These are phyloP conservation scores for Caenorhabditis doughertyi DNA, from an alignment of 2,888 invertebrate genomes.

Conservation along the genomic window DNA sequence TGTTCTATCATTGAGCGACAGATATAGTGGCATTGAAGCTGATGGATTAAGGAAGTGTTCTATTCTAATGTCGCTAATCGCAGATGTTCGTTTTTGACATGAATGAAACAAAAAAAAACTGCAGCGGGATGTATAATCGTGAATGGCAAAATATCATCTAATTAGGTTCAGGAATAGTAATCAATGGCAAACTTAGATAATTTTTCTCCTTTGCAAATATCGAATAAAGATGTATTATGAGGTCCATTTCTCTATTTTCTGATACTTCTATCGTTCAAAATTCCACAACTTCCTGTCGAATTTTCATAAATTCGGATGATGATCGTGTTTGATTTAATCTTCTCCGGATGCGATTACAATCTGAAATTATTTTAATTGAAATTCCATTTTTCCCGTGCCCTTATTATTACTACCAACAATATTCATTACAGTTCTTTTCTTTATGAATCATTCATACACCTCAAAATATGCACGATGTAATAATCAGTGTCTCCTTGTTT, in stretches of 20 bases:
- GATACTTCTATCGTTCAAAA: too few species aligned
- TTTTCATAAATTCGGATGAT: too few species aligned
- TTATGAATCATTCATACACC: slow-evolving; percentile 42
- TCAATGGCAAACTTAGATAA: too few species aligned
- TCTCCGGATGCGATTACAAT: background rate
- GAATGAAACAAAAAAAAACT: background rate
- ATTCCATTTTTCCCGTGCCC: background rate
- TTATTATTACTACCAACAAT: slow-evolving; percentile 15
- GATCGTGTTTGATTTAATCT: background rate
- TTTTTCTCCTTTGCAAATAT: too few species aligned
- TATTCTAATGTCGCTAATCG: slow-evolving; percentile 16
- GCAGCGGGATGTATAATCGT: background rate
- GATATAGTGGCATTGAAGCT: slow-evolving; percentile 46
- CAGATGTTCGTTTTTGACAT: background rate
- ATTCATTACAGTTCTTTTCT: slow-evolving; percentile 21
- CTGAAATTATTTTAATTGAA: background rate
- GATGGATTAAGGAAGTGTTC: slow-evolving; percentile 39
- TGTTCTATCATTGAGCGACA: slow-evolving; percentile 30
- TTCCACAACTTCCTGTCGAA: too few species aligned
- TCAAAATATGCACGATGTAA: slow-evolving; percentile 60
- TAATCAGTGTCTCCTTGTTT: slow-evolving; percentile 53
- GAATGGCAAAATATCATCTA: too few species aligned
- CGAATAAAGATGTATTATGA: too few species aligned
- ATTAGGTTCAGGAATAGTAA: too few species aligned
- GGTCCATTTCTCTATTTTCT: too few species aligned